Base-by-base conservation (phyloP, 2,888 invertebrate genomes). In the Busseola fusca region DNA sequence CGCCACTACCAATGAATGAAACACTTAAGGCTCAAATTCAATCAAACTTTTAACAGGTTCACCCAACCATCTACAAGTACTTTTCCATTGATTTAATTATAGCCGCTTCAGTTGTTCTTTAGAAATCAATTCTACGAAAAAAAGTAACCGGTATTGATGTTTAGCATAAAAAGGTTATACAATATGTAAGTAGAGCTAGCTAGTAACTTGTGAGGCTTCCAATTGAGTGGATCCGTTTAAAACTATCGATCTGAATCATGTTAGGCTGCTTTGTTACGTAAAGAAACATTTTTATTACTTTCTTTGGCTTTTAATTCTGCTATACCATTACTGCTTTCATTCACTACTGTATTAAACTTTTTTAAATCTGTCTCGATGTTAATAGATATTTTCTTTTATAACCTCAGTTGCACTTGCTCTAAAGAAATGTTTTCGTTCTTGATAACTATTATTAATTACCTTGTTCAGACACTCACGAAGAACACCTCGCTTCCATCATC, bases 81-180 rank as follows among this genome's bases (percentile, higher is more conserved):
- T 64, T 80, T 80, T 76, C 73, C 63, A 80, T 78, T 72, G 69
- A 82, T 78, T 84, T 58, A 78, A 74, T 82, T 82, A 78, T 50
- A 73, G 50, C 16, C 65, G 79, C 79, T 78, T 82, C 78, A 74
- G 69, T 82, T 74, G 74, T 74, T 73, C 67, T 63, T 72, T 76
- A 78, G 82, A 84, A 82, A 84, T 84, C 58, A 71, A 71, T 81
- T 80, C 78, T 68, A 72, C 64, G 81, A 83, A 79, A 76, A 72
- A 74, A 68, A 66, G 18, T 69, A 72, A 84, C 81, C 75, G 74
- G 80, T 72, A 77, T 71, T 30, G 37, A 64, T 71, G 69, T 65
- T 67, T 42, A 70, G 60, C 62, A 73, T 80, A 76, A 74, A 81
- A 76, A 78, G 60, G 12, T 74, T 76, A 72, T 81, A 81, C 83